These are phyloP conservation scores for Acronicta alni DNA, from an alignment of 2,888 invertebrate species.

Conservation along the genomic window DNA sequence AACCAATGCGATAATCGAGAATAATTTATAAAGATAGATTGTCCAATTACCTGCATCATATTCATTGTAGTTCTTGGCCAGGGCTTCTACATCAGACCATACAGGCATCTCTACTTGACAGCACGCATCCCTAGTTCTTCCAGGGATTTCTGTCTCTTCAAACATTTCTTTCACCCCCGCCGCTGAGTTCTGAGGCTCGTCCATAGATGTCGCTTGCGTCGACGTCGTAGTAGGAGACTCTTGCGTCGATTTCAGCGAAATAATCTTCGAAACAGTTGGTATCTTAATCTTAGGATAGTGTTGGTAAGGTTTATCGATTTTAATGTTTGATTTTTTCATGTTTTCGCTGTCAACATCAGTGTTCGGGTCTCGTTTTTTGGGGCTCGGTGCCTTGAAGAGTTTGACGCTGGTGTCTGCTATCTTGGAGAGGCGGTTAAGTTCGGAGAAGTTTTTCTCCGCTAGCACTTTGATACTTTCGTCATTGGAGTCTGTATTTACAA, in stretches of 20 bases:
- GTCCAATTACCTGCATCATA: conserved; percentile 85
- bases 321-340: conserved; percentile 58
- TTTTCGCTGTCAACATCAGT: conserved; percentile 78
- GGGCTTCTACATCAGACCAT: conserved; percentile 87
- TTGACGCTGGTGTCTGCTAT: conserved; percentile 85
- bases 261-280: conserved; percentile 81
- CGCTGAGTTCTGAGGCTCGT: conserved; percentile 78
- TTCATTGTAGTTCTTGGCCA: conserved; percentile 86
- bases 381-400: conserved; percentile 77
- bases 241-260: conserved; percentile 74
- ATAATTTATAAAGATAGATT: neutral
- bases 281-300: conserved; percentile 77
- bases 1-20: too few species aligned
- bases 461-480: conserved; percentile 77
- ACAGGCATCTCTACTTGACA: conserved; percentile 68
- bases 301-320: conserved; percentile 55
- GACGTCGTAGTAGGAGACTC: conserved; percentile 62
- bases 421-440: conserved; percentile 81
- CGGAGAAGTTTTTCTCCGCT: conserved; percentile 85
- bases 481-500: conserved; percentile 48
- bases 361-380: conserved; percentile 76
- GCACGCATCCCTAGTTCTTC: conserved; percentile 61
- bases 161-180: conserved; percentile 69
- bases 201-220: conserved; percentile 81
- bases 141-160: conserved; percentile 29